Evolutionary conservation across 2,113 vertebrate genomes (phyloP), one percentile per base, ranked within the genome.

Genomic region (Leucosticte australis): DNA sequence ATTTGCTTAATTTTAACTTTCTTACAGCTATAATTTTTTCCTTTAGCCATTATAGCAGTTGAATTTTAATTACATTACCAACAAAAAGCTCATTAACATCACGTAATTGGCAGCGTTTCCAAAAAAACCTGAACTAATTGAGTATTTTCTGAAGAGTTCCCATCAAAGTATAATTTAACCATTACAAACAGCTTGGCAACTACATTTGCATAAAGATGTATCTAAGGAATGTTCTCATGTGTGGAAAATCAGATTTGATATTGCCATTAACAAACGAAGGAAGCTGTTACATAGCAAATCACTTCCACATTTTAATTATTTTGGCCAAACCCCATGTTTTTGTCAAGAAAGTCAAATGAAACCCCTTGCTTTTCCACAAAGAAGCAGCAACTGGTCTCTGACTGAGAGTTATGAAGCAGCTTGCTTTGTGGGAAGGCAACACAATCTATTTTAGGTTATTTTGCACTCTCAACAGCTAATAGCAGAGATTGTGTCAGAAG

Each of bases 161-260:
- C 97, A 98, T 98, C 98, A 98, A 98, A 98, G 97, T 98, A 97
- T 98, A 98, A 98, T 98, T 98, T 98, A 98, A 98, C 97, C 98
- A 98, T 97, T 98, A 98, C 96, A 98, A 98, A 98, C 98, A 98
- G 98, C 98, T 98, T 98, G 98, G 98, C 97, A 98, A 98, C 97
- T 97, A 97, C 97, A 98, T 98, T 98, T 98, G 97, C 98, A 98
- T 98, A 98, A 98, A 98, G 97, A 98, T 97, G 95, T 97, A 97
- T 98, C 96, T 97, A 97, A 97, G 97, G 96, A 98, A 97, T 96
- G 94, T 97, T 98, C 96, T 98, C 96, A 97, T 97, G 97, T 98
- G 97, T 97, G 95, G 98, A 98, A 97, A 97, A 98, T 98, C 97
- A 97, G 94, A 98, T 97, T 98, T 97, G 96, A 97, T 98, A 97